Percentiles rank a stretch among this genome's conserved stretches.
These are phyloP conservation scores for Therioaphis trifolii DNA, from an alignment of 2,888 invertebrate genomes.

Conservation along the genomic window DNA sequence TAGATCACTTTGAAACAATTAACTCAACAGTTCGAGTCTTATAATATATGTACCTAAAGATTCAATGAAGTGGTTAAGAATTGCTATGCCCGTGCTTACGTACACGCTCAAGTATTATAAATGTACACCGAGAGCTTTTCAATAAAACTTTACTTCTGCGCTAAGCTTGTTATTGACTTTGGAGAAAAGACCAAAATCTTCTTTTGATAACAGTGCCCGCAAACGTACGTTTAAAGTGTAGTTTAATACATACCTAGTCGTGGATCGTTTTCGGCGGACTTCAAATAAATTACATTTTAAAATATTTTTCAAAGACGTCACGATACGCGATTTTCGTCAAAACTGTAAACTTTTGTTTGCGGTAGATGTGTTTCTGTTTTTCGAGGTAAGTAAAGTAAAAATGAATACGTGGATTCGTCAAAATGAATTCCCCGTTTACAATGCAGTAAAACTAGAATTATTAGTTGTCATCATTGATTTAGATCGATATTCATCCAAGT, in stretches of 20 bases:
- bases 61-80: no score
- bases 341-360: neutral
- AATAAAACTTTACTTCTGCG: slow-evolving; percentile 23
- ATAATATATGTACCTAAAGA: no score
- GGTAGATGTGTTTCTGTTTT: no score
- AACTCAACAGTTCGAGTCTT: no score
- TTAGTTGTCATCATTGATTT: no score
- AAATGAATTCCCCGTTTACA: no score
- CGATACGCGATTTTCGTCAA: neutral
- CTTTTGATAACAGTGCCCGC: neutral
- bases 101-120: neutral
- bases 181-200: neutral
- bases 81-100: no score
- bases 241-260: neutral
- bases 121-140: slow-evolving; percentile 27
- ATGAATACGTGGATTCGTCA: no score
- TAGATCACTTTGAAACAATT: no score
- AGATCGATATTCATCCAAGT: no score
- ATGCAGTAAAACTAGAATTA: no score
- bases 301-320: neutral
- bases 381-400: no score
- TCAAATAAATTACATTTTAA: neutral
- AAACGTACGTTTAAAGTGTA: neutral
- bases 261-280: neutral
- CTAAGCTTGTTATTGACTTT: neutral